Evolutionary conservation across 2,888 invertebrate species (phyloP), one percentile per base, ranked within the genome.

Genomic region (Latheticus oryzae): DNA sequence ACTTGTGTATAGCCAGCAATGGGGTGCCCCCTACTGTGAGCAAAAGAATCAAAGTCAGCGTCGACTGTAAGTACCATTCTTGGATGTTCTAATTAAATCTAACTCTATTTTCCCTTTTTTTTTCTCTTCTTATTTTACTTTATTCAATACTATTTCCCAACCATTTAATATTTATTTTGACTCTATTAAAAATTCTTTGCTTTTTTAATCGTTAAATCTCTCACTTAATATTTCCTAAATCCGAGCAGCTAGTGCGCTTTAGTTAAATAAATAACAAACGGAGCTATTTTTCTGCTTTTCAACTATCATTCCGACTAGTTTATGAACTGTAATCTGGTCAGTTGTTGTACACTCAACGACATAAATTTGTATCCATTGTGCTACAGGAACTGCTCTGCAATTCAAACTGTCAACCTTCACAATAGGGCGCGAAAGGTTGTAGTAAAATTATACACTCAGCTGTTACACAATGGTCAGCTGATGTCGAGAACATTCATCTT

Each of bases 11-110:
- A 67, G 95, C 95, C 45, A 89, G 88, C 72, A 95, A 95, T 74
- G 91, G 92, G 7, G 90, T 95, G 8, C 94, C 94, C 0, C 94
- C 95, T 3, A 88, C 91, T 21, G 93, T 94, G 58, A 93, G 93
- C 75, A 95, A 95, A 80, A 84, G 92, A 73, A 94, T 95, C 72
- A 93, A 92, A 87, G 92, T 95, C 73, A 93, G 92, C 83, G 94
- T 95, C 26, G 93, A 95, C 80, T 95, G 94, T 95, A 82, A 93
- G 94, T 91, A 81, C 21, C 26, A 28, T 45, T 45, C 45, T 45
- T 45, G 45, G 21, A 45, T 9, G 19, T 45, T 45, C 12, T 17
- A 42, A 42, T 42, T 42, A 42, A 42, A 9, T 33, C 5, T 33
- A 24, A 4, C 26, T 2, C 9, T 28, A 28, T 28, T 8, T n/a